Conservation (phyloP, 2,888 invertebrate genomes). For the Hyles lineata region DNA sequence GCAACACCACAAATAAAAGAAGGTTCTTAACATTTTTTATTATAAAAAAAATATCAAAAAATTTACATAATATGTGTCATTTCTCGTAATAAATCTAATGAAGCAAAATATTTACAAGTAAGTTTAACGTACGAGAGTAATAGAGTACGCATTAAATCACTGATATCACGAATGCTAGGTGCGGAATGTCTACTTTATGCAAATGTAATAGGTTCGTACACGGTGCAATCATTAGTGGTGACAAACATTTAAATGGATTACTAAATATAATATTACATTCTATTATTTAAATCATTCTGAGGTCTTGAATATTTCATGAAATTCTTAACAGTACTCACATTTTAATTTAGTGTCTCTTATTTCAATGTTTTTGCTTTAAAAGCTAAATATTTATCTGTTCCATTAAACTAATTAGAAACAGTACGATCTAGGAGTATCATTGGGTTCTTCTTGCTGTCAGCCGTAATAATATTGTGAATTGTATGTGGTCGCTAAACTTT, state of each 20-base stretch:
- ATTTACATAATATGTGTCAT: conserved; percentile 15
- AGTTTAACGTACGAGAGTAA: conserved; percentile 6
- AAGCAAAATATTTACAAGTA: conserved; percentile 22
- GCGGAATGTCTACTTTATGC: conserved; percentile 22
- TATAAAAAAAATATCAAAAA: conserved; percentile 23
- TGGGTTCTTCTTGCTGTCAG: conserved; percentile 59
- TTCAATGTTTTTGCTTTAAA: conserved; percentile 24
- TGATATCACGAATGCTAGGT: conserved; percentile 24
- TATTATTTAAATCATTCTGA: conserved; percentile 5
- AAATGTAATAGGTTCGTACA: conserved; percentile 19
- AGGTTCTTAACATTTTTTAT: conserved; percentile 61
- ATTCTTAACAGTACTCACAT: conserved; percentile 13
- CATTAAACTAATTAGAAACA: conserved; percentile 56
- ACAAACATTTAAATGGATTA: conserved; percentile 19
- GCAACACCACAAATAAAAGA: conserved; percentile 65
- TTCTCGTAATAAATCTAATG: conserved; percentile 15
- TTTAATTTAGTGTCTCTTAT: conserved; percentile 2
- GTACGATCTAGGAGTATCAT: conserved; percentile 60
- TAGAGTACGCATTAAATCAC: conserved; percentile 11
- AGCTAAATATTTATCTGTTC: conserved; percentile 7
- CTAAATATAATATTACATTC: conserved; percentile 18
- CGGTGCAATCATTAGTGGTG: conserved; percentile 16
- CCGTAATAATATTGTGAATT: conserved; percentile 75
- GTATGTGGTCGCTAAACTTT: conserved; percentile 72
- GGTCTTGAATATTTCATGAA: conserved; percentile 8